Evolutionary conservation across 1,140 invertebrate genomes (phyloP).

Genomic region (Aphelinus atriplicis): DNA sequence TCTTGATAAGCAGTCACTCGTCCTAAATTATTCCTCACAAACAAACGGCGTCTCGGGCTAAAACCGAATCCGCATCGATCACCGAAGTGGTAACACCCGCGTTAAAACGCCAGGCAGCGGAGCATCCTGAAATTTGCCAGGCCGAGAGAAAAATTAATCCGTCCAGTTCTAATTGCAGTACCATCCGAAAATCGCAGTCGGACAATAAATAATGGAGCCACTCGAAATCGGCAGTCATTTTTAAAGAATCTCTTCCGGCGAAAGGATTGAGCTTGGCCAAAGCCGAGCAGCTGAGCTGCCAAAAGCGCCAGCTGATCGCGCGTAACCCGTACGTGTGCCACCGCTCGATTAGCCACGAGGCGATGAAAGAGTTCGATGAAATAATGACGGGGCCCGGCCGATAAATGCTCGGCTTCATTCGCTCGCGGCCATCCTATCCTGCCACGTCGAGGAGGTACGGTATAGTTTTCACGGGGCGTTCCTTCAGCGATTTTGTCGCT

Average conservation of each 20-base stretch:
- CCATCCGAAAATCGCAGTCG: neutral
- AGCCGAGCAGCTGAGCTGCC: constrained; percentile 10
- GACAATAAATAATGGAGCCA: constrained; percentile 24
- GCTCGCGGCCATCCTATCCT: neutral
- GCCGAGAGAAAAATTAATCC: constrained; percentile 25
- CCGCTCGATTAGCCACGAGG: constrained; percentile 52
- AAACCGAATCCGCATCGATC: constrained; percentile 17
- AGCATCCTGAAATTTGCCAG: constrained; percentile 10
- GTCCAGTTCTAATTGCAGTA: constrained; percentile 13
- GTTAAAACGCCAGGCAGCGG: neutral
- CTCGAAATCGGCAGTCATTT: constrained; percentile 6
- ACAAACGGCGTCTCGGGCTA: constrained; percentile 18
- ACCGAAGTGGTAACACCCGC: neutral
- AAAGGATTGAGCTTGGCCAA: constrained; percentile 12
- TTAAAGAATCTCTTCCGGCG: constrained; percentile 38
- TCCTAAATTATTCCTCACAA: constrained; percentile 26
- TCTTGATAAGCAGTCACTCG: constrained; percentile 26
- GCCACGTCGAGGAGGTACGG: neutral
- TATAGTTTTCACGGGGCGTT: neutral
- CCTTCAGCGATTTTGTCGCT: no score
- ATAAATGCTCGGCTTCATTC: constrained; percentile 56
- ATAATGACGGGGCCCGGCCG: constrained; percentile 61
- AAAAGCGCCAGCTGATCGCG: neutral
- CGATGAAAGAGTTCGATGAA: constrained; percentile 63
- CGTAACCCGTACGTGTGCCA: neutral